These are phyloP conservation scores for Calliphora vicina DNA, from an alignment of 1,140 invertebrate species.

Conservation along the genomic window DNA sequence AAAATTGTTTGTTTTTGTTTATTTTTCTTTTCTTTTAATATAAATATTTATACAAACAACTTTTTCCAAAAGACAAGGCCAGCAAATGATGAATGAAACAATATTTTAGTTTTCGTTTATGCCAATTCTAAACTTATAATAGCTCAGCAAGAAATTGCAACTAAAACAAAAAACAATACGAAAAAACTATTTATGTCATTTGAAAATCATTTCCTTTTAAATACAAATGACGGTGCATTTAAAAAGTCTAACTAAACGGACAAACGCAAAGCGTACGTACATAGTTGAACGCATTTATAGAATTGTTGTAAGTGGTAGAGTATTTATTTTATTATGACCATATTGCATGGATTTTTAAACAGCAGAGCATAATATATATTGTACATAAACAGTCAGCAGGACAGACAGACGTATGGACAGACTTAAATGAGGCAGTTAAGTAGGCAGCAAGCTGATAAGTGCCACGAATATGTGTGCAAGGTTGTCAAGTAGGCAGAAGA, in stretches of 20 bases:
- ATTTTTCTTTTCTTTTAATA: background rate
- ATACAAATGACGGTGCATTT: background rate
- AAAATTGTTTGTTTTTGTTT: background rate
- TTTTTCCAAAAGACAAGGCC: background rate
- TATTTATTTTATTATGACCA: slow-evolving; percentile 41
- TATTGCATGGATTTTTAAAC: slow-evolving; percentile 35
- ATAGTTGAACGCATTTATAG: slow-evolving; percentile 5
- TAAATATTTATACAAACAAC: background rate
- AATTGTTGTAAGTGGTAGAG: slow-evolving; percentile 35
- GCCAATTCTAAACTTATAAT: background rate
- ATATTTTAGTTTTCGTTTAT: background rate
- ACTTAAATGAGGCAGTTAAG: slow-evolving; percentile 9
- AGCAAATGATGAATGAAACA: background rate
- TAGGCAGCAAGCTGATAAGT: background rate
- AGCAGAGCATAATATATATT: background rate
- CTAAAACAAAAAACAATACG: background rate
- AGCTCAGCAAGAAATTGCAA: background rate
- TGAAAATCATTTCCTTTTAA: slow-evolving; percentile 20
- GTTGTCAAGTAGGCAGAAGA: background rate
- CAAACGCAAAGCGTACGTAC: background rate
- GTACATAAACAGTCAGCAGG: background rate
- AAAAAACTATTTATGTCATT: slow-evolving; percentile 39
- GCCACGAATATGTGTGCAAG: background rate
- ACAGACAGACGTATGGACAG: background rate
- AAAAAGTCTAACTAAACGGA: background rate